Evolutionary conservation across 2,888 invertebrate genomes (phyloP), one percentile per base, ranked within the genome.

Genomic region (Pantelozetes paolii): DNA sequence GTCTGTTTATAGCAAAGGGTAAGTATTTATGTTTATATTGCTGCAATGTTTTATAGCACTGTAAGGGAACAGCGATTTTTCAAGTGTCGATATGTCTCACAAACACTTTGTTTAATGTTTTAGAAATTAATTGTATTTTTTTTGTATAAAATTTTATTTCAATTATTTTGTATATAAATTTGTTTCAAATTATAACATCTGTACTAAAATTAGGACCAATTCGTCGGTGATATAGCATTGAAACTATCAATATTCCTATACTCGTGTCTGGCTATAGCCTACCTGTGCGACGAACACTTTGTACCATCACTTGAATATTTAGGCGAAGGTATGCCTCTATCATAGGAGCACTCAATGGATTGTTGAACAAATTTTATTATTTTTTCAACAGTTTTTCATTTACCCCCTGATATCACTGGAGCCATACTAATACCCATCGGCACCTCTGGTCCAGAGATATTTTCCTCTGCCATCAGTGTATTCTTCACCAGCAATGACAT

Each of bases 401-500:
- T 74, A 1, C 42, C 70, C 6, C 26, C 50, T 13, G 74, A 74
- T 57, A 48, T 74, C 15, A 70, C 70, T n/a, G 74, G 74, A 26
- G 70, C 74, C 15, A 74, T 74, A 18, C 32, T 74, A 2, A 74
- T 74, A 62, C 74, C 74, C 1, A 70, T 74, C 32, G 74, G 74
- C 20, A 74, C 74, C 5, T 74, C 74, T 30, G 74, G 74, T 2
- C 74, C 74, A 18, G 74, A 74, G 20, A 74, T 74, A 15, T 74
- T 74, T 40, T 70, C 74, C 8, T 74, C 74, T 8, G 74, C 70
- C 2, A 42, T 74, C 36, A 57, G 74, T 26, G 74, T 74, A 20
- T 74, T 74, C 50, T 74, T 74, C 48, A 62, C 74, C 15, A 30
- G n/a, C 23, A 74, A 74, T 74, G 74, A 74, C 42, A 74, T 74